These are phyloP conservation scores for Merodon equestris DNA, from an alignment of 2,888 invertebrate species.

Conservation along the genomic window DNA sequence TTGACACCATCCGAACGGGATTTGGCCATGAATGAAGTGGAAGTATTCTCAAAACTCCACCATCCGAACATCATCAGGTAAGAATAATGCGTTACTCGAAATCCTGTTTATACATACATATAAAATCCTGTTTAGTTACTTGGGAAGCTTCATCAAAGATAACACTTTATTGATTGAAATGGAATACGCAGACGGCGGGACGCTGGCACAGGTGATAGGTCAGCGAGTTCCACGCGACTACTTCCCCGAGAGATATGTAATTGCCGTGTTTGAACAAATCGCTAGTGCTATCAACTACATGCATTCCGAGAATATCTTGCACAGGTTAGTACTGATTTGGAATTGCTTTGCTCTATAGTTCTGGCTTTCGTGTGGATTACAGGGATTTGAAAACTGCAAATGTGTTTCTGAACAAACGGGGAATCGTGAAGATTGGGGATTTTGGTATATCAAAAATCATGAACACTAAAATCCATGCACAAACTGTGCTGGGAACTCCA, in stretches of 20 bases:
- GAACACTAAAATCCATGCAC: conserved; percentile 83
- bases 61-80: conserved; percentile 86
- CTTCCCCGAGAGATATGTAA: conserved; percentile 83
- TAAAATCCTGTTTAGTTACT: conserved; percentile 80
- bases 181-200: conserved; percentile 89
- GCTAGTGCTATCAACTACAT: conserved; percentile 85
- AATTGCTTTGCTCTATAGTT: background rate
- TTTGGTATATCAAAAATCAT: conserved; percentile 88
- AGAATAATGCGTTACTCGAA: background rate
- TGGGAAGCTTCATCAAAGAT: conserved; percentile 86
- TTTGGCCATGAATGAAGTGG: conserved; percentile 85
- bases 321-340: conserved; percentile 77
- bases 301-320: conserved; percentile 84
- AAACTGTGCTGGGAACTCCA: conserved; percentile 86
- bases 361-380: conserved; percentile 48
- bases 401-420: conserved; percentile 85
- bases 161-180: conserved; percentile 87
- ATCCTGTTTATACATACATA: background rate
- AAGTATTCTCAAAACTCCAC: conserved; percentile 84
- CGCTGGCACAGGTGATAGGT: conserved; percentile 83
- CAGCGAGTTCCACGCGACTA: conserved; percentile 78
- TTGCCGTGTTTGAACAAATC: conserved; percentile 84
- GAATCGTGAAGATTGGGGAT: conserved; percentile 85
- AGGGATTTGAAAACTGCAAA: conserved; percentile 88
- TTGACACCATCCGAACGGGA: conserved; percentile 83